Base-by-base conservation (phyloP, 2,113 vertebrate genomes). In the Spheniscus mendiculus region DNA sequence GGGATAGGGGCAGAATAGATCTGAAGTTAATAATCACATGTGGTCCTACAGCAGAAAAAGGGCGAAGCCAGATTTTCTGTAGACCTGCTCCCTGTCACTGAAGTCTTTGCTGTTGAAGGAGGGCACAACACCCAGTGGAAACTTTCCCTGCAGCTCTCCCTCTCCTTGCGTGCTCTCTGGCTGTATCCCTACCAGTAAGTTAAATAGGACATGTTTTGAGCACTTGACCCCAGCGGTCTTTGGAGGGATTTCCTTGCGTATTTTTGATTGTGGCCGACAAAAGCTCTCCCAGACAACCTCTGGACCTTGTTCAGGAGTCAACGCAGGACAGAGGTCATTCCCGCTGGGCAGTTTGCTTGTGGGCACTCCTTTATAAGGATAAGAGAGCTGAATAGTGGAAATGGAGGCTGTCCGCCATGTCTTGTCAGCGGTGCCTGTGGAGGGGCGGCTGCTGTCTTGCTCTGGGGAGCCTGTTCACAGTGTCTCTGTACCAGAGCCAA, bases 261-360 rank as follows among this genome's bases (percentile, higher is more conserved):
- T 25, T 67, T 26, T 8, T 71, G 44, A 45, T 65, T 5, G 1
- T n/a, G 29, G 10, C 32, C 0, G 0, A 42, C 25, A 78, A 40
- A 73, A 73, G 23, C 6, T 49, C 5, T 74, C 15, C 18, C 30
- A 32, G 45, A n/a, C 15, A 61, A 44, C 4, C 36, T 82, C 21
- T 74, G 40, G 21, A 34, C 40, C 44, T 40, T 22, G 21, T 65
- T 87, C 72, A 69, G 53, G 32, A 92, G 55, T 66, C 47, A 62
- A 0, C 4, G 11, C 19, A 47, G 26, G 40, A 29, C 34, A 61
- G n/a, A 6, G 22, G 27, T 87, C 25, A 3, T 81, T 72, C 26
- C 27, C 22, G 30, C 21, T 15, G 45, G 49, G n/a, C 25, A 27
- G 30, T 56, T 65, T 4, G 5, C 53, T 56, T 59, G 21, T 84